Base-by-base conservation (phyloP, 2,888 invertebrate genomes). In the Matsumyia berberina region DNA sequence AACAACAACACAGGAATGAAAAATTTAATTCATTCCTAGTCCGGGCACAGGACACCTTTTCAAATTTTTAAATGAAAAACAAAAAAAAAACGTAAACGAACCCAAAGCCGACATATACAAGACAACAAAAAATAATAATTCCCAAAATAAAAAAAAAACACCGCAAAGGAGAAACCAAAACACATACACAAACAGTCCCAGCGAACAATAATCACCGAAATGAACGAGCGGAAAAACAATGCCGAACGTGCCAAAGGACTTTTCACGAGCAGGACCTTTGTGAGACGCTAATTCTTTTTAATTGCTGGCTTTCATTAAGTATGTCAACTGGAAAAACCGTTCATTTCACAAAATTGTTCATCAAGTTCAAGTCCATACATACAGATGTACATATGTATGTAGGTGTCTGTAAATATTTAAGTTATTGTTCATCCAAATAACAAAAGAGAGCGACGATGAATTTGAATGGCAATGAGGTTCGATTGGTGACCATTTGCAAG, bases 291-390 rank as follows among this genome's bases (percentile, higher is more conserved):
- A 66, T 66, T 37, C 24, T 51, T 35, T 24, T 66, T 51, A 51
- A 66, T 66, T 66, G 66, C 51, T 51, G 24, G 2, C 37, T 39
- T 51, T 66, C 60, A 31, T 44, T 60, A 60, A 31, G 51, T 51
- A 24, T 11, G 66, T 51, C 66, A 37, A 51, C 29, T 44, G 42
- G 29, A 24, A 57, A 37, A n/a, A 37, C 7, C 24, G 19, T 4
- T 51, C 5, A 66, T 37, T 51, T 15, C 51, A 44, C 12, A 57
- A 51, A 60, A 37, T 46, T 35, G 35, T 64, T 29, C n/a, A 6
- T n/a, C n/a, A n/a, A n/a, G n/a, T n/a, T n/a, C n/a, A n/a, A n/a
- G n/a, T n/a, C n/a, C n/a, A n/a, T 15, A 29, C 24, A 15, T 15
- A 37, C 24, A 15, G 31, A 42, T 15, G 42, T 15, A 15, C 4